Evolutionary conservation across 2,113 vertebrate species (phyloP), one percentile per base, ranked within the genome.

Genomic region (Columbina picui): DNA sequence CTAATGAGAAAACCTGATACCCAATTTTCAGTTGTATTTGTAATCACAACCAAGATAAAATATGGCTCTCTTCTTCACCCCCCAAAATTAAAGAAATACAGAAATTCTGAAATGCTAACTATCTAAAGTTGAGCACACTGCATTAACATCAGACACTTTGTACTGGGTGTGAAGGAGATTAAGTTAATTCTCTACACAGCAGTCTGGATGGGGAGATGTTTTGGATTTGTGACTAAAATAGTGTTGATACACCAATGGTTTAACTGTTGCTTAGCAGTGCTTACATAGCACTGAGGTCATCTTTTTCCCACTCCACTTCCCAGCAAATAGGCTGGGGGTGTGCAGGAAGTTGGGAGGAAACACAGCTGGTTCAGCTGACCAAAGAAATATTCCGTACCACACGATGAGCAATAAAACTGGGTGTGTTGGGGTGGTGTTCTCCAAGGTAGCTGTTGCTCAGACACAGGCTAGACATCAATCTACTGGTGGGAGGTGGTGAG

Each of bases 171-270:
- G 34, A 73, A 19, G 38, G 5, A 8, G 15, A 52, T 36, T 70
- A 69, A 68, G 30, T 27, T 65, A 43, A 29, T 92, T 82, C 77
- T 68, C 19, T n/a, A 7, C n/a, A 3, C 3, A 52, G 47, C 10
- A 92, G 22, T 6, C 1, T 0, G 2, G 14, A 20, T 6, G 19
- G 16, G 29, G 10, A 2, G n/a, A 30, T 47, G 9, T 32, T 52
- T 47, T 59, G 55, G 13, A 41, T 53, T 57, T 23, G 21, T 65
- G 63, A 45, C 63, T 45, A n/a, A 45, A 67, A n/a, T 41, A 45
- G 14, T 67, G 21, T 67, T 67, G 41, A 47, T 45, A 23, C 27
- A n/a, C 41, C 14, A n/a, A 22, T 65, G 63, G 45, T 65, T 43
- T n/a, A 29, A 45, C 21, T 30, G 26, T 22, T 32, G 30, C 41